Evolutionary conservation across 2,888 invertebrate genomes (phyloP).

Genomic region (Troilus luridus): DNA sequence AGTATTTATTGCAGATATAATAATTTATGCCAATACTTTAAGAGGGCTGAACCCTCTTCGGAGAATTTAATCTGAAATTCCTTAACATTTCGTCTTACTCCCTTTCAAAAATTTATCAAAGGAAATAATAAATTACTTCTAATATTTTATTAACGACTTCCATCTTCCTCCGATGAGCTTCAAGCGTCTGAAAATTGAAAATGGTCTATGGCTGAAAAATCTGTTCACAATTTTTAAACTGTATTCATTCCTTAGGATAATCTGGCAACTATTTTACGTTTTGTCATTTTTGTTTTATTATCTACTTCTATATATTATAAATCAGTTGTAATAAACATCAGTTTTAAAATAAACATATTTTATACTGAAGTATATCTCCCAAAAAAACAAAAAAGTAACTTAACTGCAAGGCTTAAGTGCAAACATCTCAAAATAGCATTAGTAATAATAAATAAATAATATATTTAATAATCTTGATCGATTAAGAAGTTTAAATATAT

Average conservation of each 20-base stretch:
- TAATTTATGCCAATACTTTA: not conserved
- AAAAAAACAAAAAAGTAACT: too few relatives aligned
- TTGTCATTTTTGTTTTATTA: too few relatives aligned
- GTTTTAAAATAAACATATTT: too few relatives aligned
- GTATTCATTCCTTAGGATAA: not conserved
- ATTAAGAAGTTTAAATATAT: too few relatives aligned
- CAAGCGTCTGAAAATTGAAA: not conserved
- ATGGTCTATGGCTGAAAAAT: not conserved
- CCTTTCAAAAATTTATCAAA: conserved; percentile 16
- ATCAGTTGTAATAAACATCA: too few relatives aligned
- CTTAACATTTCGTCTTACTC: not conserved
- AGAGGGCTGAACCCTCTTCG: not conserved
- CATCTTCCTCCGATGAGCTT: not conserved
- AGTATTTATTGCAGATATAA: not conserved
- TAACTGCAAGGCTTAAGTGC: too few relatives aligned
- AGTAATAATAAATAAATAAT: too few relatives aligned
- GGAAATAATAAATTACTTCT: not conserved
- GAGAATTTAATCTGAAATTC: conserved; percentile 2
- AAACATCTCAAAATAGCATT: too few relatives aligned
- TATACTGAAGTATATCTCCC: too few relatives aligned
- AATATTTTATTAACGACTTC: not conserved
- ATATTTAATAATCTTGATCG: too few relatives aligned
- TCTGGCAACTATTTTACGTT: too few relatives aligned
- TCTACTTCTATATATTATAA: too few relatives aligned
- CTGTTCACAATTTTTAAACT: not conserved